Evolutionary conservation across 1,140 invertebrate genomes (phyloP), one percentile per base, ranked within the genome.

Genomic region (Potamilus streckersoni): DNA sequence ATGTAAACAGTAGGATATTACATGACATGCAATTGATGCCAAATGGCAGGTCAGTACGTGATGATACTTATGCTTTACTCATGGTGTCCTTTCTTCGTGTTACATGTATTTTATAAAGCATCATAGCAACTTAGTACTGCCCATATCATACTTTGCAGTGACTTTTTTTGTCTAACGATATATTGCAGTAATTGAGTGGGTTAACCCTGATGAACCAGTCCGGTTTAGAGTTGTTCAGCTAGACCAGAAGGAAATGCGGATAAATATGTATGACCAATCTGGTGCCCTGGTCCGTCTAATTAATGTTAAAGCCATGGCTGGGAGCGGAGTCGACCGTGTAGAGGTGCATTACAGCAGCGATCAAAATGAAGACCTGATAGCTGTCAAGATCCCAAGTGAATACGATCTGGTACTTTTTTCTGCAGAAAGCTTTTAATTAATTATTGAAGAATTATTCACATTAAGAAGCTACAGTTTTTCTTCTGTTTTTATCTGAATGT

Each of bases 291-390:
- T 77, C 19, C 62, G 75, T 61, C 67, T 67, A n/a, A 56, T 72
- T 4, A 71, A 77, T 60, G 31, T 77, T 13, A 11, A 49, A 12
- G n/a, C 31, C 23, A 57, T 56, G 13, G 55, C 70, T 19, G 64
- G 67, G 20, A 49, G 17, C 27, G 19, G 61, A 19, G 56, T 57
- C 6, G 60, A 71, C 20, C 13, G 38, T 12, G 38, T 77, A n/a
- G 75, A 77, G 56, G 49, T 77, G 8, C 75, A 77, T 61, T n/a
- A 72, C 27, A 72, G 70, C 16, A 77, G 64, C 64, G 75, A 77
- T 61, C 67, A 69, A 67, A 3, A 31, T 2, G 75, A 77, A 62
- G 63, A 69, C 63, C 16, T 72, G 20, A 0, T 72, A 0, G 75
- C 70, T 12, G n/a, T 77, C 13, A 77, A 77, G 58, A 38, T 72